Percentiles rank a stretch among this genome's conserved stretches.
Conservation (phyloP, 2,888 invertebrate species). For the Epinotia nisella region DNA sequence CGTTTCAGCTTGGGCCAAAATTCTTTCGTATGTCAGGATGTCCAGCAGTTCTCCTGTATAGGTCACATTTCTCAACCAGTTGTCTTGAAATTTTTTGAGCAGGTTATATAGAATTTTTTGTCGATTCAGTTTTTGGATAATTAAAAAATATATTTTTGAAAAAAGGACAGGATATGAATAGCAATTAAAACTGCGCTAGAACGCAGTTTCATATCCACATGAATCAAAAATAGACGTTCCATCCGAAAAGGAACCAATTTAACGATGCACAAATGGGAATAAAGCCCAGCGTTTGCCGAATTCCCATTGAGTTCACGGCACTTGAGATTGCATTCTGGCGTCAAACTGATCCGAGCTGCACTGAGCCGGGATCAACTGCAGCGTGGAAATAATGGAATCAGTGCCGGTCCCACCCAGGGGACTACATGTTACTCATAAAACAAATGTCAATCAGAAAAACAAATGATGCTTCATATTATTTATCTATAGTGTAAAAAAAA, state of each 20-base stretch:
- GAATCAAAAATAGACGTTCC: neutral
- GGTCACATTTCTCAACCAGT: too few species aligned
- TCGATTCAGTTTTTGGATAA: too few species aligned
- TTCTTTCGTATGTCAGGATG: too few species aligned
- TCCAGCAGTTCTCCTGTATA: too few species aligned
- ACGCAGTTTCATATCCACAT: conserved; percentile 1
- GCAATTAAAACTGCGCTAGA: neutral
- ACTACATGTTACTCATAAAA: conserved; percentile 17
- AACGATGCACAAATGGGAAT: neutral
- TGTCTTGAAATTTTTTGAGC: too few species aligned
- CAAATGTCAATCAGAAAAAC: too few species aligned
- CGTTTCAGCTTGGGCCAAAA: too few species aligned
- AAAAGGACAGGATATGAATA: neutral
- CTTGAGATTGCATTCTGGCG: conserved; percentile 41
- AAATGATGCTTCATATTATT: too few species aligned
- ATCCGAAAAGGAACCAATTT: conserved; percentile 19
- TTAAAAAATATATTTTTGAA: too few species aligned
- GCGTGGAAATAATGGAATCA: conserved; percentile 32
- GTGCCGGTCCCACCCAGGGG: conserved; percentile 8
- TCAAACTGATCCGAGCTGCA: conserved; percentile 19
- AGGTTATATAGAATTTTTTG: too few species aligned
- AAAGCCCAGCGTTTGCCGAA: conserved; percentile 20
- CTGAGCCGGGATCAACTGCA: conserved; percentile 27
- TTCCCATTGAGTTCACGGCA: conserved; percentile 35
- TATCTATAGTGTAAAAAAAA: too few species aligned